A percentile compares a stretch with the other conserved stretches of the same genome.
Conservation (phyloP, 2,113 vertebrate species). For the Lasiurus borealis region DNA sequence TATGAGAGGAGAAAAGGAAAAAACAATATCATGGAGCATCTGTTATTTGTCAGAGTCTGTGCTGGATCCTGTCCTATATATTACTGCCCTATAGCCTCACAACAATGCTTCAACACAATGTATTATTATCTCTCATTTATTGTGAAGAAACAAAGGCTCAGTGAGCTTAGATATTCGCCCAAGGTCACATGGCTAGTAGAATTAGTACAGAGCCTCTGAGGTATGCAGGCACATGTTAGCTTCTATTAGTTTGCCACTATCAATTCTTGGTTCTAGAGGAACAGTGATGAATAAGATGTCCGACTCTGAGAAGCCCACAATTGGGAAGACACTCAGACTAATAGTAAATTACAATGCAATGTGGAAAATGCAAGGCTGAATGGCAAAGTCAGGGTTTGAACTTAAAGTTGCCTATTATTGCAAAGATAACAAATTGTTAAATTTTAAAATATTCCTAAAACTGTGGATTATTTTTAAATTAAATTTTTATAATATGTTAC, state of each 20-base stretch:
- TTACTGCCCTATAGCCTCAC: not conserved
- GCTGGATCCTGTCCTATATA: not conserved
- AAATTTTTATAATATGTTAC: no score
- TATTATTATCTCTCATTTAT: slow-evolving; percentile 33
- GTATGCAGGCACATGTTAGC: not conserved
- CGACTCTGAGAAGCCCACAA: not conserved
- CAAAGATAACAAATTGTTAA: slow-evolving; percentile 28
- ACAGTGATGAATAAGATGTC: not conserved
- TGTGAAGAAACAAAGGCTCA: slow-evolving; percentile 13
- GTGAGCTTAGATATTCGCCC: not conserved
- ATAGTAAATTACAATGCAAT: not conserved
- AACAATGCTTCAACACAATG: slow-evolving; percentile 21
- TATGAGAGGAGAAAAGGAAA: not conserved
- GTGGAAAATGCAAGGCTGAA: not conserved
- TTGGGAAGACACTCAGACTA: not conserved
- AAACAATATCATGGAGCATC: slow-evolving; percentile 11
- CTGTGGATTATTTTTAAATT: no score
- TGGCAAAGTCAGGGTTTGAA: not conserved
- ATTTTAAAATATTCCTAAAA: not conserved
- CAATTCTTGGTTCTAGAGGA: slow-evolving; percentile 8
- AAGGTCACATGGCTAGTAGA: not conserved
- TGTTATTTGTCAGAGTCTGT: not conserved
- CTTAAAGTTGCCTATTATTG: not conserved
- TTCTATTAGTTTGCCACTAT: slow-evolving; percentile 7
- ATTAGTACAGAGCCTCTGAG: not conserved